These are phyloP conservation scores for Temnothorax ravouxi DNA, from an alignment of 2,888 invertebrate species.

Conservation along the genomic window DNA sequence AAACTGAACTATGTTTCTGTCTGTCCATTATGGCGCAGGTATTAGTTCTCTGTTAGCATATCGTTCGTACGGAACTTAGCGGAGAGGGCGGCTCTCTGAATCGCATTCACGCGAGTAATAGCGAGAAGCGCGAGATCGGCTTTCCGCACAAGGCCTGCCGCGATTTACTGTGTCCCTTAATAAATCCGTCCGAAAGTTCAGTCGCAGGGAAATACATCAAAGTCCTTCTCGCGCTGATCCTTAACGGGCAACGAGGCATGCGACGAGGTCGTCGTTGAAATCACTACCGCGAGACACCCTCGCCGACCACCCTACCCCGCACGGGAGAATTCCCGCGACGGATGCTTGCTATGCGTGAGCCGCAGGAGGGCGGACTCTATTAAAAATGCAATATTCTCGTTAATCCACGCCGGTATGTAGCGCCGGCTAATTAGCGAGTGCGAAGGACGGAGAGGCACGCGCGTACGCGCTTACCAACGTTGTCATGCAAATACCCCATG, in stretches of 20 bases:
- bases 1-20: background rate
- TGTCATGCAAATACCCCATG: conserved; percentile 83
- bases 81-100: background rate
- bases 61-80: conserved; percentile 1
- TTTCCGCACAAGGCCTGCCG: conserved; percentile 51
- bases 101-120: conserved; percentile 38
- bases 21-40: background rate
- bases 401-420: conserved; percentile 83
- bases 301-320: background rate
- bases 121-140: conserved; percentile 47
- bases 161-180: conserved; percentile 61
- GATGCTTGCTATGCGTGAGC: conserved; percentile 50
- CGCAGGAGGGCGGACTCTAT: conserved; percentile 77
- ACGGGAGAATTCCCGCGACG: conserved; percentile 5
- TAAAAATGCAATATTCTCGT: conserved; percentile 85
- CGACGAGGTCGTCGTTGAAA: conserved; percentile 68
- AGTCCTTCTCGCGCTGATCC: conserved; percentile 60
- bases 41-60: background rate
- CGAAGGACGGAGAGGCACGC: conserved; percentile 70
- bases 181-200: conserved; percentile 62
- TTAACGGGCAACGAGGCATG: conserved; percentile 62
- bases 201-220: conserved; percentile 63
- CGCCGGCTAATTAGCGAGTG: conserved; percentile 82
- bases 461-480: conserved; percentile 75
- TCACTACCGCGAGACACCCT: conserved; percentile 61